These are phyloP conservation scores for Eriocheir sinensis DNA, from an alignment of 1,140 invertebrate species.

Conservation along the genomic window DNA sequence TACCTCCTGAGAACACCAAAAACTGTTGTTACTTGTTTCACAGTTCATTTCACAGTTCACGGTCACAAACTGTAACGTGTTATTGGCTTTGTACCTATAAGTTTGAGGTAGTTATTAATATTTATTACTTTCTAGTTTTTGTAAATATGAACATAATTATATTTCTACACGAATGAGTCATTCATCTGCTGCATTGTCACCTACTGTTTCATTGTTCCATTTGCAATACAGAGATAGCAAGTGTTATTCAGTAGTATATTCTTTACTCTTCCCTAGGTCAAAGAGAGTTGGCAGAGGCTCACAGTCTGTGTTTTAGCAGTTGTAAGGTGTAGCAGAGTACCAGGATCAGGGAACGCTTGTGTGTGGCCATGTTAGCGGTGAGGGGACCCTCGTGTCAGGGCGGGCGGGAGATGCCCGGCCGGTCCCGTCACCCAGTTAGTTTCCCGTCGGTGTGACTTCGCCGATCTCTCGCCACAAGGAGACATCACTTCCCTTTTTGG, in stretches of 20 bases:
- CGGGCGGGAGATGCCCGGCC: neutral
- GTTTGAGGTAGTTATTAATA: neutral
- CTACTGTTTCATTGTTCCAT: neutral
- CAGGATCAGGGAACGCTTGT: neutral
- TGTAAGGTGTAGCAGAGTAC: neutral
- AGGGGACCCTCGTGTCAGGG: too few species aligned
- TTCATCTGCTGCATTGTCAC: neutral
- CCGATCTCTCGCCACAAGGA: neutral
- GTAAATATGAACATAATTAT: neutral
- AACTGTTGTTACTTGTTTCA: neutral
- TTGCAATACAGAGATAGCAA: neutral
- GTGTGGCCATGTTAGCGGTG: neutral
- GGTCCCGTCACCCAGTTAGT: neutral
- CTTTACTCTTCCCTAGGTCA: neutral
- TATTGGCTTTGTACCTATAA: neutral
- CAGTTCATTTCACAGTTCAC: neutral
- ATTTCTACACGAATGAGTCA: neutral
- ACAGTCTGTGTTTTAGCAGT: neutral
- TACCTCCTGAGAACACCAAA: too few species aligned
- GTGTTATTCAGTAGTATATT: constrained; percentile 16
- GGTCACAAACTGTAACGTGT: neutral
- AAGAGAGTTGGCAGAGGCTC: neutral
- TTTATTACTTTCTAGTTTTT: constrained; percentile 5
- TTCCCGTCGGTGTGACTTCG: neutral
- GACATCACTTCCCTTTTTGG: neutral